A percentile compares a stretch with the other conserved stretches of the same genome.
Evolutionary conservation across 2,797 vertebrate species (phyloP).

Genomic region (Neopelma chrysocephalum): DNA sequence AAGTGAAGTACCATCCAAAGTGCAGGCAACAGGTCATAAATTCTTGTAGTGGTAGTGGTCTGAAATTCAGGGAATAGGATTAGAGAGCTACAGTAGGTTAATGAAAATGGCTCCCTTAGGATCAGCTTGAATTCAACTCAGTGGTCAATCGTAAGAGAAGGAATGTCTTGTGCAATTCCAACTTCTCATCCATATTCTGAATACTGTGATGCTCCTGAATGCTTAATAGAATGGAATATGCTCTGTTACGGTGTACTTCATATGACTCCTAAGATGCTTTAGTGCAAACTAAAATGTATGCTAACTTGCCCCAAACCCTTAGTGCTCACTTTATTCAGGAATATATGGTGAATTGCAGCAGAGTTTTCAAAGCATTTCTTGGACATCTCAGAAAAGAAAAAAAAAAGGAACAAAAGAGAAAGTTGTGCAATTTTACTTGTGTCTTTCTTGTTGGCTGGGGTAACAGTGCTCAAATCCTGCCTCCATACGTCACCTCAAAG

Average conservation of each 20-base stretch:
- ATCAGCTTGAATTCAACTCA: slow-evolving; percentile 56
- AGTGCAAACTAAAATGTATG: slow-evolving; percentile 28
- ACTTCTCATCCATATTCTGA: slow-evolving; percentile 38
- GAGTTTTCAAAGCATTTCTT: neutral
- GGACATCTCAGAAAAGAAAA: neutral
- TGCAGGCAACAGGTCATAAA: slow-evolving; percentile 46
- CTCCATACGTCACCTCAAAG: neutral
- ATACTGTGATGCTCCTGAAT: neutral
- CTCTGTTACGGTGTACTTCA: neutral
- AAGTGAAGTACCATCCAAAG: slow-evolving; percentile 22
- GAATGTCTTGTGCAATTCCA: slow-evolving; percentile 49
- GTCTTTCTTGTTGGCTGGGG: neutral
- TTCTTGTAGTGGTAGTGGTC: slow-evolving; percentile 37
- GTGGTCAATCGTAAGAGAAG: slow-evolving; percentile 31
- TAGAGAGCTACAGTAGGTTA: slow-evolving; percentile 49
- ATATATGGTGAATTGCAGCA: neutral
- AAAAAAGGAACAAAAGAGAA: neutral
- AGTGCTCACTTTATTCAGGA: slow-evolving; percentile 1
- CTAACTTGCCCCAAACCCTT: neutral
- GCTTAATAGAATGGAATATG: slow-evolving; percentile 21
- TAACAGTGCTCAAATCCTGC: neutral
- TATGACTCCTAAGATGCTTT: neutral
- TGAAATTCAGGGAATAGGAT: slow-evolving; percentile 55
- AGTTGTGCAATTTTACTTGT: neutral
- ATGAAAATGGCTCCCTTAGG: slow-evolving; percentile 51